Evolutionary conservation across 2,888 invertebrate species (phyloP).

Genomic region (Rambutsinella grinnellia): DNA sequence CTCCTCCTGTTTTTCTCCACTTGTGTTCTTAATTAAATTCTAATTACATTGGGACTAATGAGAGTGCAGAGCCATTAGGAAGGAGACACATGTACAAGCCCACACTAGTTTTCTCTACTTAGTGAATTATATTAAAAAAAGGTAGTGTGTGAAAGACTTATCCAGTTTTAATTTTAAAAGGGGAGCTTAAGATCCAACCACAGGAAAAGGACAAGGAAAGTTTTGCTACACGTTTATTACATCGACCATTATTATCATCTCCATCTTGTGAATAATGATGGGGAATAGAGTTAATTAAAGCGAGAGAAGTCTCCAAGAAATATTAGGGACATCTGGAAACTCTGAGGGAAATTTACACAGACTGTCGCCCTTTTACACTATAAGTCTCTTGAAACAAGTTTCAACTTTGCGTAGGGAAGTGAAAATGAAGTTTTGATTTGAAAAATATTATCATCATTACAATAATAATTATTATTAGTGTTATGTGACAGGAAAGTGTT

Average conservation of each 20-base stretch:
- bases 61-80: slow-evolving; percentile 13
- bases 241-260: slow-evolving; percentile 10
- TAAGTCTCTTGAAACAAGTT: too few species aligned
- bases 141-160: too few species aligned
- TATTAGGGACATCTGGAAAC: slow-evolving; percentile 50
- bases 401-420: slow-evolving; percentile 16
- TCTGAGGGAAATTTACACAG: neutral
- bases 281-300: slow-evolving; percentile 46
- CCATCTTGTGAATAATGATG: slow-evolving; percentile 25
- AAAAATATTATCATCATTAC: slow-evolving; percentile 30
- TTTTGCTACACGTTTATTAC: too few species aligned
- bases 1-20: slow-evolving; percentile 24
- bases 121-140: too few species aligned
- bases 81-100: too few species aligned
- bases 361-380: too few species aligned
- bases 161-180: neutral
- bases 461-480: slow-evolving; percentile 17
- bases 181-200: neutral
- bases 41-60: slow-evolving; percentile 35
- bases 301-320: slow-evolving; percentile 32
- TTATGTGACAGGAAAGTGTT: neutral
- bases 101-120: too few species aligned
- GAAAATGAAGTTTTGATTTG: slow-evolving; percentile 50
- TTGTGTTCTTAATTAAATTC: slow-evolving; percentile 42
- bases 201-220: neutral